A percentile compares a stretch with the other conserved stretches of the same genome.
phyloP scores from a whole-genome alignment of 2,888 invertebrate species.

The Tachina lurida region DNA sequence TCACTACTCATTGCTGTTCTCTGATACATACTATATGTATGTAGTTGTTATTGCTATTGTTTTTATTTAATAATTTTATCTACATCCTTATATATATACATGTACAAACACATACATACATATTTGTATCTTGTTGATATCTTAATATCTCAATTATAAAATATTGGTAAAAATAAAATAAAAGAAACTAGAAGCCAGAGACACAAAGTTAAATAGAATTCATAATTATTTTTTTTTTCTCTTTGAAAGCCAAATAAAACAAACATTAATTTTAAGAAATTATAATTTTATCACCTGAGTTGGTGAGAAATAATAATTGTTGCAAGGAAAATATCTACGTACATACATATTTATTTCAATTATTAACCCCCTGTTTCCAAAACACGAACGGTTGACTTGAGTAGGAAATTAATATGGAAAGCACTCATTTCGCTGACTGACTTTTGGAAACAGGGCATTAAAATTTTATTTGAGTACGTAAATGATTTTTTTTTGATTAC shows the following conservation, averaged over 20 bases:
- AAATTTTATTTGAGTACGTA: neutral
- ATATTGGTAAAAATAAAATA: slow-evolving; percentile 25
- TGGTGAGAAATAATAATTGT: slow-evolving; percentile 11
- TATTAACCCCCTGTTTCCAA: too few relatives aligned
- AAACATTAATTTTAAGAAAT: slow-evolving; percentile 20
- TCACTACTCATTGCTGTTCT: too few relatives aligned
- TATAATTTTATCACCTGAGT: slow-evolving; percentile 41
- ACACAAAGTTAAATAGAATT: neutral
- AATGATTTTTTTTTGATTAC: neutral
- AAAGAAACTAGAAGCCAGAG: neutral
- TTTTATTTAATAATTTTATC: neutral
- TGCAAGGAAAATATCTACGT: neutral
- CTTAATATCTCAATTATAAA: neutral
- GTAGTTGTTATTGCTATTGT: neutral
- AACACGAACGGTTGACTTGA: too few relatives aligned
- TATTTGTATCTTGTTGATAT: neutral
- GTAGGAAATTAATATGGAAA: too few relatives aligned
- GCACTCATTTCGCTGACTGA: too few relatives aligned
- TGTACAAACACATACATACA: too few relatives aligned
- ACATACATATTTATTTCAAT: neutral
- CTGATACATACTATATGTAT: too few relatives aligned
- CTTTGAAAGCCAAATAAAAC: neutral
- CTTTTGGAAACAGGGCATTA: too few relatives aligned
- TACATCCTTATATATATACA: too few relatives aligned
- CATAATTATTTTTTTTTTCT: slow-evolving; percentile 10